phyloP scores from a whole-genome alignment of 2,888 invertebrate species.

The Drosophila percnosoma region DNA sequence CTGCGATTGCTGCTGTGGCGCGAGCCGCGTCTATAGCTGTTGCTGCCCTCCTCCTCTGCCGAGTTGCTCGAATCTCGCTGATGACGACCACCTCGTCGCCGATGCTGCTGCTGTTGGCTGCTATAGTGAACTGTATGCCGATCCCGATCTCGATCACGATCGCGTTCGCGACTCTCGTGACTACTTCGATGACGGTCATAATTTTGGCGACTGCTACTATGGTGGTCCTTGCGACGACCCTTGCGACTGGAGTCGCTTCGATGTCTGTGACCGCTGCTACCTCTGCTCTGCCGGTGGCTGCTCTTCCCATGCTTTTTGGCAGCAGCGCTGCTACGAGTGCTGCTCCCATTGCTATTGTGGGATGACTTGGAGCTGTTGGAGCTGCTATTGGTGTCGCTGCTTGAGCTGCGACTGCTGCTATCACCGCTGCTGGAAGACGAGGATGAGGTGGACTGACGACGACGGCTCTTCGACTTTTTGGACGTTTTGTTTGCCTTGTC shows the following conservation, averaged over 20 bases:
- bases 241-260: slow-evolving; percentile 28
- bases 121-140: slow-evolving; percentile 28
- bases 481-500: slow-evolving; percentile 65
- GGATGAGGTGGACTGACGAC: slow-evolving; percentile 59
- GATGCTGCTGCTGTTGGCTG: slow-evolving; percentile 33
- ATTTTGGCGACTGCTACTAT: slow-evolving; percentile 35
- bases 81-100: slow-evolving; percentile 42
- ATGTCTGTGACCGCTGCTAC: slow-evolving; percentile 37
- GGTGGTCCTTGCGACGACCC: slow-evolving; percentile 26
- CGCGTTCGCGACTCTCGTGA: slow-evolving; percentile 28
- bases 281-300: slow-evolving; percentile 27
- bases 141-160: slow-evolving; percentile 18
- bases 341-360: slow-evolving; percentile 42
- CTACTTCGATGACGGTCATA: slow-evolving; percentile 39
- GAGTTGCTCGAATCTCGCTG: slow-evolving; percentile 72
- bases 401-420: slow-evolving; percentile 46
- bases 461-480: slow-evolving; percentile 46
- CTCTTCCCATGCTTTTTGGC: slow-evolving; percentile 40
- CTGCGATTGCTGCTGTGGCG: slow-evolving; percentile 59
- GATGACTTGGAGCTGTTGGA: slow-evolving; percentile 46
- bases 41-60: slow-evolving; percentile 57
- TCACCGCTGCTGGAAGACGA: slow-evolving; percentile 50
- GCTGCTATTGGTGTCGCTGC: slow-evolving; percentile 31
- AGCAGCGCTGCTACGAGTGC: slow-evolving; percentile 38
- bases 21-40: slow-evolving; percentile 46